Evolutionary conservation across 2,888 invertebrate genomes (phyloP), one percentile per base, ranked within the genome.

Genomic region (Oscheius sp.): DNA sequence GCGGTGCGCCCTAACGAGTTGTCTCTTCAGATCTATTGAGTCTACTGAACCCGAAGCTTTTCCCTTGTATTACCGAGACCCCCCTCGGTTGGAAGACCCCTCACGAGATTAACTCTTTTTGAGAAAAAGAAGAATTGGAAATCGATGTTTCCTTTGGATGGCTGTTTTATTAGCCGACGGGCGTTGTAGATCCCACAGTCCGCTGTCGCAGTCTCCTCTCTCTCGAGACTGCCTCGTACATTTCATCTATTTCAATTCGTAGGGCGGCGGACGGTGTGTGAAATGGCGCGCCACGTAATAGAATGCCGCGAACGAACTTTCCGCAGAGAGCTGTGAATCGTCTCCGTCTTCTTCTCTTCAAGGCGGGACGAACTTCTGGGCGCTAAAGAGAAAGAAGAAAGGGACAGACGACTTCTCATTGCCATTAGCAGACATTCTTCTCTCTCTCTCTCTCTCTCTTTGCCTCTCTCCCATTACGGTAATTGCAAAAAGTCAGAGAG

Each of bases 251-350:
- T 70, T 70, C 70, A 33, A 70, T 70, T 58, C 47, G 58, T 10
- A 33, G 29, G 37, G 33, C 29, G 63, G n/a, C 33, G 60, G 7
- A 42, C 42, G 29, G 68, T 33, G 66, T 68, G 68, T 53, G 68
- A 68, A 68, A 65, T 65, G 65, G 55, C 55, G 55, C 68, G 70
- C 70, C 70, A 70, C 70, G 70, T 70, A 70, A 70, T 70, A 59
- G 53, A 68, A 42, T 42, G 42, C 42, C 37, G 42, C 70, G 29
- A 33, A 29, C 50, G 66, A 66, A 37, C 70, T 70, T 70, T 59
- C 68, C 35, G 42, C n/a, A 35, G n/a, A 35, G 59, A 35, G 68
- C 55, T 42, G 4, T 42, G 55, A 55, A 55, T 55, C 32, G 29
- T 55, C 32, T 7, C 21, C 55, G 13, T 55, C 21, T 55, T 55